Conservation (phyloP, 2,888 invertebrate species). For the Baccha elongata region DNA sequence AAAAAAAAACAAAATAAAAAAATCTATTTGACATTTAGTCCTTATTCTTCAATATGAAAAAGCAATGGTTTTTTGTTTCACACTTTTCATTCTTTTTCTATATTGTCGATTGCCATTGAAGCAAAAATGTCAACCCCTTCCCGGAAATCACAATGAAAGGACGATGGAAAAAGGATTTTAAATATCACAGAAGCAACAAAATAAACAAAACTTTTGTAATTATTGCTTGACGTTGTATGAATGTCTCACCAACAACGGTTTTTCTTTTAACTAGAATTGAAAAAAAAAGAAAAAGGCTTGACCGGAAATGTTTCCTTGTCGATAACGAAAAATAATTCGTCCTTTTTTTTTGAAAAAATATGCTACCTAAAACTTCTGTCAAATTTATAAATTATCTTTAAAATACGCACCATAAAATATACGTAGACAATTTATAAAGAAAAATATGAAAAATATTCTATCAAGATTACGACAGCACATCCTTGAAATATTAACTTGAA, state of each 20-base stretch:
- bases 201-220: conserved; percentile 65
- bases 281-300: conserved; percentile 34
- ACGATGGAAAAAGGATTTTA: conserved; percentile 28
- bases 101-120: conserved; percentile 50
- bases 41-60: conserved; percentile 29
- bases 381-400: conserved; percentile 1
- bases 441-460: conserved; percentile 60
- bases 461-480: conserved; percentile 32
- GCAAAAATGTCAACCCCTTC: conserved; percentile 57
- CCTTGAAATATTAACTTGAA: conserved; percentile 40
- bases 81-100: conserved; percentile 26
- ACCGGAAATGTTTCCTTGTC: conserved; percentile 58
- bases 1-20: conserved; percentile 7
- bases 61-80: conserved; percentile 18
- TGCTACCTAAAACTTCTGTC: conserved; percentile 23
- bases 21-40: conserved; percentile 57
- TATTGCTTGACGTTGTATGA: conserved; percentile 60
- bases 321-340: conserved; percentile 37
- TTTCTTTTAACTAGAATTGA: conserved; percentile 10
- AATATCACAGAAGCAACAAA: neutral
- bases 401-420: neutral
- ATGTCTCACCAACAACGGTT: conserved; percentile 34
- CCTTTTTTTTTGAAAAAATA: conserved; percentile 36
- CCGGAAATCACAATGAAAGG: conserved; percentile 35
- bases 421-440: conserved; percentile 45